Evolutionary conservation across 2,113 vertebrate genomes (phyloP), one percentile per base, ranked within the genome.

Genomic region (Trichomycterus rosablanca): DNA sequence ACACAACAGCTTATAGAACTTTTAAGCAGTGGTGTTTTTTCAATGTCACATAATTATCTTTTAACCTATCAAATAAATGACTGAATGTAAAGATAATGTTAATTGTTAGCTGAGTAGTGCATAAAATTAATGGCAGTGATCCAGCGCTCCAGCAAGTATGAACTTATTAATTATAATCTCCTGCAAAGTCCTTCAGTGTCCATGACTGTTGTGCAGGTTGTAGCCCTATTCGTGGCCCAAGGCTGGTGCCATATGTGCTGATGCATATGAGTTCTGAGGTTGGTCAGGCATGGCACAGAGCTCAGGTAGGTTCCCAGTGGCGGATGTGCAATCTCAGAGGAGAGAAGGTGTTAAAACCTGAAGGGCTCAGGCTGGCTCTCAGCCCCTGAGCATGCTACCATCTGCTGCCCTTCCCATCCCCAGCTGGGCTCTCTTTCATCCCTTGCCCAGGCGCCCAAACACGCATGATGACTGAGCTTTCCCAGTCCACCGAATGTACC

Each of bases 281-380:
- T 66, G 73, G 76, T 76, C 55, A 71, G 76, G 66, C 71, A 48
- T 54, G 80, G 78, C 80, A 83, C 76, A 63, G 74, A 78, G 78
- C 80, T 78, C 84, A 86, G 82, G 86, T 84, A 87, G 73, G 73
- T 78, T 83, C 75, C 76, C 54, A 66, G 43, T 83, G 76, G 82
- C 76, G 77, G 82, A 84, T 83, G 76, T 79, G 63, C 63, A 74
- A 39, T 67, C 58, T 71, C 84, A 73, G 67, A 80, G 84, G 83
- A 85, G 81, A 76, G 81, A 84, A 86, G 83, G 83, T 85, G 86
- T 84, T 86, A 86, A 86, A 86, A 85, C 82, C 83, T 88, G 82
- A 84, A 85, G 82, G 83, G 83, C 81, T 83, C 79, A 67, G 76
- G 75, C 66, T 75, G 69, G 73, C 78, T 61, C 63, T 37, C 49